These are phyloP conservation scores for Meteorus colon DNA, from an alignment of 2,888 invertebrate species.

Conservation along the genomic window DNA sequence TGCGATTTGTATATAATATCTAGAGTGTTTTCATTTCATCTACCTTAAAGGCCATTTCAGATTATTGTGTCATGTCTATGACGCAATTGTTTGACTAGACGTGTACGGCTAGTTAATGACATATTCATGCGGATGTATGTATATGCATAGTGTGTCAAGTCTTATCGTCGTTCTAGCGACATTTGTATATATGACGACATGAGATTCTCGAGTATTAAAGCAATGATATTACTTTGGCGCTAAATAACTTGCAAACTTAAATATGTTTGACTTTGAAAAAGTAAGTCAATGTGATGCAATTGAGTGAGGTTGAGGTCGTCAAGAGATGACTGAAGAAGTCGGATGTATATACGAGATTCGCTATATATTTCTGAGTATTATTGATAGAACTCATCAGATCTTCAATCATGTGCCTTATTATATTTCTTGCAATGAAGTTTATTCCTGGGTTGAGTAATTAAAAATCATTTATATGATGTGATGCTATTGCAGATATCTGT, in stretches of 20 bases:
- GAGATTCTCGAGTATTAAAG: not conserved
- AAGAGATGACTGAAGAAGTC: not conserved
- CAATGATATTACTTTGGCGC: constrained; percentile 5
- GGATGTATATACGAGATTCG: not conserved
- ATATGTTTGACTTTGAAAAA: constrained; percentile 63
- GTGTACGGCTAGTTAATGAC: not conserved
- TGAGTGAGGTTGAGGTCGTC: constrained; percentile 55
- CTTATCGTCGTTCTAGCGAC: constrained; percentile 19
- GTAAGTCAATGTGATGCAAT: constrained; percentile 67
- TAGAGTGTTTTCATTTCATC: constrained; percentile 9
- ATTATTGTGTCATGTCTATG: constrained; percentile 40
- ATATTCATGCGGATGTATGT: not conserved
- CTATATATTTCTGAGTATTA: not conserved
- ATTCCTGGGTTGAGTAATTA: not conserved
- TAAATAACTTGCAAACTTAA: constrained; percentile 26
- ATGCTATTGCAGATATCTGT: too few species aligned
- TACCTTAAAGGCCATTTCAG: constrained; percentile 39
- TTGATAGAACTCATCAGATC: not conserved
- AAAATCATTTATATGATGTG: not conserved
- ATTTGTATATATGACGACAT: not conserved
- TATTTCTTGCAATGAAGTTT: not conserved
- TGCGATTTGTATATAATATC: not conserved
- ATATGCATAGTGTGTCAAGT: not conserved
- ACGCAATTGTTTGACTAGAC: constrained; percentile 33
- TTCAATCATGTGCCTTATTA: not conserved